phyloP scores from a whole-genome alignment of 2,888 invertebrate species.

The Lordiphosa fenestrarum region DNA sequence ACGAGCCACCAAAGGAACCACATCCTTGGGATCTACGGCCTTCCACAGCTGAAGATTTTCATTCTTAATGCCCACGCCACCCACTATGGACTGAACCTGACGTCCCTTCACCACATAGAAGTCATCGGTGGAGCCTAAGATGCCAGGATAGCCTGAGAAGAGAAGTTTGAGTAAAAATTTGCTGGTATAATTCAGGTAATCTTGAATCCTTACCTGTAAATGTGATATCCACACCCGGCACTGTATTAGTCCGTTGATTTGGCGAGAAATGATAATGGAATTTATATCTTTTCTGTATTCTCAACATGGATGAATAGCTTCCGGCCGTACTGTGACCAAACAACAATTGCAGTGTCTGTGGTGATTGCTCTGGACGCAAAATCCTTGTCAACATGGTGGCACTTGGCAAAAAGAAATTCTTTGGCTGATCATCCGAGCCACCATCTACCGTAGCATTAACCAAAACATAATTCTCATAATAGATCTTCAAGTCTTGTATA shows the following conservation, averaged over 20 bases:
- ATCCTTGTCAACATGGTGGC: slow-evolving; percentile 79
- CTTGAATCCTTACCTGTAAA: slow-evolving; percentile 87
- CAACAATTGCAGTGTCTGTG: slow-evolving; percentile 83
- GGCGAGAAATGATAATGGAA: slow-evolving; percentile 86
- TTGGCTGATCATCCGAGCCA: slow-evolving; percentile 73
- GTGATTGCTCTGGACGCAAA: slow-evolving; percentile 51
- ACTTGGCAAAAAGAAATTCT: slow-evolving; percentile 84
- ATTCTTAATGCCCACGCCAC: slow-evolving; percentile 90
- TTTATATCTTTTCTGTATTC: slow-evolving; percentile 91
- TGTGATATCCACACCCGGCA: slow-evolving; percentile 86
- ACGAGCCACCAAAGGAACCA: slow-evolving; percentile 86
- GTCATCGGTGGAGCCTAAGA: slow-evolving; percentile 90
- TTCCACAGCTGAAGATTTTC: slow-evolving; percentile 87
- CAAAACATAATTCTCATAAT: slow-evolving; percentile 79
- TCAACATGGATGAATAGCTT: slow-evolving; percentile 90
- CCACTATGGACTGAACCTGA: slow-evolving; percentile 83
- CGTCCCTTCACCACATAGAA: slow-evolving; percentile 86
- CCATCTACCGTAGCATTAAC: slow-evolving; percentile 42
- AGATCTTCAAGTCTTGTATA: slow-evolving; percentile 83
- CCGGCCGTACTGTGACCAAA: slow-evolving; percentile 91
- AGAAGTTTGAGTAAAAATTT: too few relatives aligned
- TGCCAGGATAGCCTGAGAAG: slow-evolving; percentile 92
- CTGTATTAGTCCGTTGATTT: slow-evolving; percentile 80
- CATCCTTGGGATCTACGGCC: slow-evolving; percentile 83
- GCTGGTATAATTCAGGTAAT: too few relatives aligned